Conservation (phyloP, 2,797 vertebrate species). For the Dryobates pubescens region DNA sequence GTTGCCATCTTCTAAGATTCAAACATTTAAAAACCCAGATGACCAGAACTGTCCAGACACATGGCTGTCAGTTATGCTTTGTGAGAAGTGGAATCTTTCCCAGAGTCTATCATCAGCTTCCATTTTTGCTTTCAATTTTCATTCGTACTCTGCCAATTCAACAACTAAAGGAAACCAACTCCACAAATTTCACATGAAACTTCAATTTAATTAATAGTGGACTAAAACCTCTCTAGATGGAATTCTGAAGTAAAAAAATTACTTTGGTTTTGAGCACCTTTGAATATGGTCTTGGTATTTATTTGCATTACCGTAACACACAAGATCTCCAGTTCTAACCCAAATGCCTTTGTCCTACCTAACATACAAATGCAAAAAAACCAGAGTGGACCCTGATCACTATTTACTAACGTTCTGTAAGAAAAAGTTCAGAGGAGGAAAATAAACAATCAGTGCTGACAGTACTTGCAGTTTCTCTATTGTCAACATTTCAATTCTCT, state of each 20-base stretch:
- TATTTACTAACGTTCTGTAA: neutral
- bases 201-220: neutral
- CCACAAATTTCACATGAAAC: neutral
- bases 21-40: neutral
- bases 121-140: neutral
- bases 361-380: neutral
- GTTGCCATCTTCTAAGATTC: neutral
- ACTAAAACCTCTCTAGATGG: neutral
- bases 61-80: neutral
- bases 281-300: neutral
- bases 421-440: neutral
- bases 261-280: neutral
- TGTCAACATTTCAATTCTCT: neutral
- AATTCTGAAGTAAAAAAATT: neutral
- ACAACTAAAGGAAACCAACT: neutral
- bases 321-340: neutral
- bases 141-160: neutral
- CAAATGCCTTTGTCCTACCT: neutral
- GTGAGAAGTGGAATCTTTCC: neutral
- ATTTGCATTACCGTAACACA: neutral
- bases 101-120: neutral
- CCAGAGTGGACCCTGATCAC: accelerated
- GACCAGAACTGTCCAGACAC: neutral
- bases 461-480: neutral
- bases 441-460: neutral